Evolutionary conservation across 1,140 invertebrate species (phyloP).

Genomic region (Pteromalus puparum): DNA sequence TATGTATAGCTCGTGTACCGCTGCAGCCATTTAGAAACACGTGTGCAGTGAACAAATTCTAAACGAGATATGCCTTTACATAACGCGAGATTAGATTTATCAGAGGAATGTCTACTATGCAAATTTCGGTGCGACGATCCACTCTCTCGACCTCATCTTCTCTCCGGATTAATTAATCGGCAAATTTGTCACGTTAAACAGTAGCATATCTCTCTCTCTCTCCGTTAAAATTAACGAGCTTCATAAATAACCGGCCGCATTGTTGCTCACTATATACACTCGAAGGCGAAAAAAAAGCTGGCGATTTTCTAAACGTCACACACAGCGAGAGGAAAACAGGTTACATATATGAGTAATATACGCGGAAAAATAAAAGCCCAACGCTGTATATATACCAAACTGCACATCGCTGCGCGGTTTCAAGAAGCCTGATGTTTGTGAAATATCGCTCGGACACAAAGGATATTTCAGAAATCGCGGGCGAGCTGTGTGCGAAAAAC

Average conservation of each 20-base stretch:
- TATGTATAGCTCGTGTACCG: too few species aligned
- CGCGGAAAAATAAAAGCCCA: too few species aligned
- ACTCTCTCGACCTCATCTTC: background rate
- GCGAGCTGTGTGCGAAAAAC: background rate
- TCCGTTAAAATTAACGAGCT: conserved; percentile 33
- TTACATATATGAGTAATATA: too few species aligned
- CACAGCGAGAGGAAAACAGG: background rate
- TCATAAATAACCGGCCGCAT: conserved; percentile 28
- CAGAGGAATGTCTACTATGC: conserved; percentile 10
- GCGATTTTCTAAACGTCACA: background rate
- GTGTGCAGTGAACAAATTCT: too few species aligned
- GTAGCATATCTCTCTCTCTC: too few species aligned
- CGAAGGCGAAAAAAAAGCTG: background rate
- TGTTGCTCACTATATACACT: background rate
- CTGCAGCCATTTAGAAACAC: too few species aligned
- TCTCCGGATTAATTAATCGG: conserved; percentile 43
- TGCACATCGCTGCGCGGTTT: too few species aligned
- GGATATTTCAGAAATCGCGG: conserved; percentile 47
- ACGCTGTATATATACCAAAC: too few species aligned
- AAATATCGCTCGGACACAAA: conserved; percentile 46
- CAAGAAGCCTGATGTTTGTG: conserved; percentile 1
- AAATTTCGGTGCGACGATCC: conserved; percentile 2
- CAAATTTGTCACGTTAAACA: conserved; percentile 44
- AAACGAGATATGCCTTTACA: too few species aligned
- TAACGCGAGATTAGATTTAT: too few species aligned